Conservation (phyloP, 2,797 vertebrate species). For the Nasua narica region DNA sequence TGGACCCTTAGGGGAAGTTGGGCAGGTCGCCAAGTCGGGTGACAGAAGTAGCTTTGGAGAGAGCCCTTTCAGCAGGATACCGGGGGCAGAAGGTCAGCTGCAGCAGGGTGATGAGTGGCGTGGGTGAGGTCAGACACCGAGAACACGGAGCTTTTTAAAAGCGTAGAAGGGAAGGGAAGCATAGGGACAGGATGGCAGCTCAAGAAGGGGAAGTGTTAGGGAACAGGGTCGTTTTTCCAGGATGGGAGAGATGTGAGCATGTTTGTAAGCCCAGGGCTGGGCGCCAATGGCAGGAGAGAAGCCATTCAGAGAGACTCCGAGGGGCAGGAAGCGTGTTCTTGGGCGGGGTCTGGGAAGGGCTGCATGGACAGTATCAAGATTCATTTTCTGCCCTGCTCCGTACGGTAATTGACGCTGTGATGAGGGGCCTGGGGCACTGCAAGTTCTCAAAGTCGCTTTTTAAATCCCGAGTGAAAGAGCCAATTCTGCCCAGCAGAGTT, state of each 20-base stretch:
- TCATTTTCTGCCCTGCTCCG: background rate
- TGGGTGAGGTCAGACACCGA: fast-evolving
- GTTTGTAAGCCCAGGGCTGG: background rate
- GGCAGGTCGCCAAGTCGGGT: background rate
- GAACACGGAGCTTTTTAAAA: background rate
- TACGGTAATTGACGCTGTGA: background rate
- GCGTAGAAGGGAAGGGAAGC: background rate
- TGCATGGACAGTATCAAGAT: background rate
- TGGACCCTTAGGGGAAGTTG: background rate
- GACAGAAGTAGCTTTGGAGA: background rate
- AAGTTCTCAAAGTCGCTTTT: conserved; percentile 36
- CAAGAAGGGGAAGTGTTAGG: background rate
- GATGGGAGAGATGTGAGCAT: background rate
- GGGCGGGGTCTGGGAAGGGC: background rate
- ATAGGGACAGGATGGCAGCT: background rate
- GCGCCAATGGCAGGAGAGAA: background rate
- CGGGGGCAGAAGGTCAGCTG: background rate
- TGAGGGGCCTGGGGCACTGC: background rate
- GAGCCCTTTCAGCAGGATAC: background rate
- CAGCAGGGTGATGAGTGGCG: fast-evolving
- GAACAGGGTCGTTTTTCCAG: background rate
- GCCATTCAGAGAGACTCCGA: background rate
- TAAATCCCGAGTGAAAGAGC: conserved; percentile 46
- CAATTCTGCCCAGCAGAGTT: conserved; percentile 4
- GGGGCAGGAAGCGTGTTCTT: background rate